Evolutionary conservation across 2,797 vertebrate genomes (phyloP), one percentile per base, ranked within the genome.

Genomic region (Psittacula derbiana): DNA sequence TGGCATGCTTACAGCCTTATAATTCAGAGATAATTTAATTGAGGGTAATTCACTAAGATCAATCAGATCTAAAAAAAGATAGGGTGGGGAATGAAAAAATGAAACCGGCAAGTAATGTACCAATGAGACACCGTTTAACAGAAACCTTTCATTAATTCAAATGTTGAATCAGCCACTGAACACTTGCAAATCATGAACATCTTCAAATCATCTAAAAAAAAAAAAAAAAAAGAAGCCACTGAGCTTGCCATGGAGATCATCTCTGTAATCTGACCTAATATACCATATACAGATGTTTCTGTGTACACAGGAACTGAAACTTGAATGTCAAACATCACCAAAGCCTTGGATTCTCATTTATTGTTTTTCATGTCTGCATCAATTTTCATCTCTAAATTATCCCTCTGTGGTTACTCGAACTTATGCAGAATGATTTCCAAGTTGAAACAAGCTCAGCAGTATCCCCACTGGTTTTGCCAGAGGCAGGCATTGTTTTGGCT

Each of bases 401-500:
- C 40, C 60, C 72, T 82, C 67, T 73, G 69, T 84, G 80, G 66
- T 95, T 88, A 84, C 11, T 8, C 2, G 57, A 89, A 92, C 36
- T 81, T 85, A 90, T 70, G 80, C 76, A 94, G 85, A 93, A 88
- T 16, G 17, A 67, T 52, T 89, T 95, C 60, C 76, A 94, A 76
- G 70, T 4, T 55, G 88, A 92, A 86, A 43, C 14, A 33, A 91
- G 70, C 69, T 80, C 24, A 81, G 80, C 62, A 89, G 79, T 55
- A 78, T 67, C 70, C 90, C 87, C 0, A 6, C 90, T 88, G 86
- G 80, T 95, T 96, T 94, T 4, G 86, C 90, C 78, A 81, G 93
- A 81, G 85, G 94, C 87, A 93, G 81, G 61, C 66, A 88, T 93
- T 93, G 92, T 80, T 94, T 94, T 91, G 90, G 80, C 80, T 93